Percentiles rank a stretch among this genome's conserved stretches.
Evolutionary conservation across 2,113 vertebrate species (phyloP).

Genomic region (Brevimyrus niger): DNA sequence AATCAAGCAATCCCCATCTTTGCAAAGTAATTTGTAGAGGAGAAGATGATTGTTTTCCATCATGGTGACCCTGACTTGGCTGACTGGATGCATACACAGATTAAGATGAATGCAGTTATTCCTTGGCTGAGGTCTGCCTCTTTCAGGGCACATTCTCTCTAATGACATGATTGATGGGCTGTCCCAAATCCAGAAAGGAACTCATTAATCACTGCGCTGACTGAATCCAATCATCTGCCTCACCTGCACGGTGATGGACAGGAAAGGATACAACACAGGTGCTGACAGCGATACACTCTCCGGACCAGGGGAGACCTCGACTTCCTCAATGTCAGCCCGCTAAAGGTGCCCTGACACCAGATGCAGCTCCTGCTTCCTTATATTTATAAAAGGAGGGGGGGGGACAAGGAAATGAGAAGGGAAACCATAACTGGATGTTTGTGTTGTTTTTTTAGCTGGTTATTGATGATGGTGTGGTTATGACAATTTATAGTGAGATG

Average conservation of each 20-base stretch:
- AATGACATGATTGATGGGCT: conserved; percentile 99
- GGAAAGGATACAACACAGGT: conserved; percentile 87
- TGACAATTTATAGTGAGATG: conserved; percentile 48
- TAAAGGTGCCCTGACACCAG: conserved; percentile 66
- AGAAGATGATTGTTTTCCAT: conserved; percentile 99
- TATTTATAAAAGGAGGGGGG: conserved; percentile 47
- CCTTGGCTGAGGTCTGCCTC: conserved; percentile 96
- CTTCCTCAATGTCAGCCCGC: conserved; percentile 77
- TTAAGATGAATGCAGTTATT: conserved; percentile 99
- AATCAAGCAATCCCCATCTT: conserved; percentile 79
- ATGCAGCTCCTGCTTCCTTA: conserved; percentile 55
- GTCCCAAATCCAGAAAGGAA: conserved; percentile 95
- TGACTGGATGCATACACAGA: conserved; percentile 98
- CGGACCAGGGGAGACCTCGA: conserved; percentile 64
- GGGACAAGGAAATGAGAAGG: background rate
- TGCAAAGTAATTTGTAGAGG: conserved; percentile 99
- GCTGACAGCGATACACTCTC: conserved; percentile 77
- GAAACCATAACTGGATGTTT: conserved; percentile 24
- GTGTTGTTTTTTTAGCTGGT: conserved; percentile 21
- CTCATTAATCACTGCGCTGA: conserved; percentile 98
- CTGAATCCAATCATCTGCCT: conserved; percentile 99
- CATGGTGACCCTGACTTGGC: conserved; percentile 97
- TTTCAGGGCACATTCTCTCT: conserved; percentile 98
- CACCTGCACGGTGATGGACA: conserved; percentile 96
- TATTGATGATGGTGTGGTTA: background rate